phyloP scores from a whole-genome alignment of 2,797 vertebrate species.

The Oreochromis mossambicus region DNA sequence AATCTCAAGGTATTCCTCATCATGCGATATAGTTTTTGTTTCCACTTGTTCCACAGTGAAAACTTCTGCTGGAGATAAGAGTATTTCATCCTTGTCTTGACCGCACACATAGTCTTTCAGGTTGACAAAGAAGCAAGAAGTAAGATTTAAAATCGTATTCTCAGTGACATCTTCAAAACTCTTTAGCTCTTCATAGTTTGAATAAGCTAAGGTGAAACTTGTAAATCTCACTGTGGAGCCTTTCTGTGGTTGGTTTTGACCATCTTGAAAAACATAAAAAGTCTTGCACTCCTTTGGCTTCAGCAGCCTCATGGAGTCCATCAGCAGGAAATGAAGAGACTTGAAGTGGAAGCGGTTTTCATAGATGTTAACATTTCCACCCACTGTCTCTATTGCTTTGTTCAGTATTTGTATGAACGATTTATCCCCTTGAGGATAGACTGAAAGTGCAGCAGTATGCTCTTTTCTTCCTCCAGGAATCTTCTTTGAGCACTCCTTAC shows the following conservation, averaged over 20 bases:
- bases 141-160: no score
- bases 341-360: constrained; percentile 51
- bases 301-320: constrained; percentile 40
- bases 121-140: no score
- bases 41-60: constrained; percentile 30
- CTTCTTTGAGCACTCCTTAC: accelerated
- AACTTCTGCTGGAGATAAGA: constrained; percentile 61
- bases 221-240: no score
- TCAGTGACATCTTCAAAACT: no score
- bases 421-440: accelerated
- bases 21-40: accelerated
- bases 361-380: constrained; percentile 36
- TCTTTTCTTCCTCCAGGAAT: constrained; percentile 14
- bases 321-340: constrained; percentile 66
- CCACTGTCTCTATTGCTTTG: neutral
- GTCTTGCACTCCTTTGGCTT: neutral
- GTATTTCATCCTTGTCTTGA: neutral
- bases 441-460: constrained; percentile 32
- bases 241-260: no score
- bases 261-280: neutral
- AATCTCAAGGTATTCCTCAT: accelerated
- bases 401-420: constrained; percentile 4
- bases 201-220: no score
- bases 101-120: no score
- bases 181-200: no score